A percentile compares a stretch with the other conserved stretches of the same genome.
Evolutionary conservation across 92 coral and sea anemone species (phyloP).

Genomic region (Galaxea fascicularis): DNA sequence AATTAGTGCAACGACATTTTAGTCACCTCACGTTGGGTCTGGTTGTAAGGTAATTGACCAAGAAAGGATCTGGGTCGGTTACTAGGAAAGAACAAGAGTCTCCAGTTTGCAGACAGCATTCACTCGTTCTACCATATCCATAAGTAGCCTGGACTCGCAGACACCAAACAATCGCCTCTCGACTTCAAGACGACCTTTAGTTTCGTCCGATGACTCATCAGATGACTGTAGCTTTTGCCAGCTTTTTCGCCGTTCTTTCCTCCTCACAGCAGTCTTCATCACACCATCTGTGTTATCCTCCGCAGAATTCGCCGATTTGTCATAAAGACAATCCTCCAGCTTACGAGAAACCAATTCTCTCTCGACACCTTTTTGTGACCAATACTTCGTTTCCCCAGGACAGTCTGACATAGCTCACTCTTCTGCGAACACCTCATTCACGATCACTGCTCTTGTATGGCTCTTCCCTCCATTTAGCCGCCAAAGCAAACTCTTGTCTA

Average conservation of each 20-base stretch:
- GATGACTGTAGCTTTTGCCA: not conserved
- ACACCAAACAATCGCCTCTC: not conserved
- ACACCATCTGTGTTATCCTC: constrained; percentile 2
- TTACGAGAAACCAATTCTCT: constrained; percentile 3
- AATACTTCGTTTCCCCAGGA: not conserved
- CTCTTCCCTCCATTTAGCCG: not conserved
- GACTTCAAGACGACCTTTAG: not conserved
- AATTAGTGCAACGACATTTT: too few species aligned
- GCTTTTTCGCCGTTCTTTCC: not conserved
- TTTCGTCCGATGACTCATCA: not conserved
- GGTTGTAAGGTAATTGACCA: too few species aligned
- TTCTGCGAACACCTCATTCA: not conserved
- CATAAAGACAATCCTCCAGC: not conserved
- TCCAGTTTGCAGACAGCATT: too few species aligned
- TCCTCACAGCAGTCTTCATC: not conserved
- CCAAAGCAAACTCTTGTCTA: not conserved
- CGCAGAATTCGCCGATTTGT: not conserved
- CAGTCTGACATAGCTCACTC: not conserved
- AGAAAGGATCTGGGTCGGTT: too few species aligned
- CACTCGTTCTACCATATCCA: not conserved
- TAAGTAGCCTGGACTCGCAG: not conserved
- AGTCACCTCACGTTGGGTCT: too few species aligned
- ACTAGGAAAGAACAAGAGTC: too few species aligned
- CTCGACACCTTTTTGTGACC: not conserved
- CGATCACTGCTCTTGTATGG: constrained; percentile 8